These are phyloP conservation scores for Tupaia tana DNA, from an alignment of 2,113 vertebrate genomes.

Conservation along the genomic window DNA sequence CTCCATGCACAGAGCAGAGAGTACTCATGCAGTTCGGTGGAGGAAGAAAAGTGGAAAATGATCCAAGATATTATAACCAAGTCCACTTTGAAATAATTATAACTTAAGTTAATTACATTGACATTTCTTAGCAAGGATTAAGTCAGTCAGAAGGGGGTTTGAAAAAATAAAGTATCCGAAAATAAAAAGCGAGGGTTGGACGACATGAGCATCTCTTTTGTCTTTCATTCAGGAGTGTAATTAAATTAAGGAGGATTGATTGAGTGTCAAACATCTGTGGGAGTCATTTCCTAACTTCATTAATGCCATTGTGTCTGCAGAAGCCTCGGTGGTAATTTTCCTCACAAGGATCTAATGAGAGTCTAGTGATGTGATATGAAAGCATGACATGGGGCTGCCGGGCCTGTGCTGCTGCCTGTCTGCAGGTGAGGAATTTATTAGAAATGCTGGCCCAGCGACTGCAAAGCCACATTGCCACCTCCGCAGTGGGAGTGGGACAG, in stretches of 20 bases:
- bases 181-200: conserved; percentile 75
- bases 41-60: conserved; percentile 59
- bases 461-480: conserved; percentile 35
- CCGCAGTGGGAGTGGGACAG: background rate
- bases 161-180: conserved; percentile 18
- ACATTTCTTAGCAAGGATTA: conserved; percentile 78
- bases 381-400: background rate
- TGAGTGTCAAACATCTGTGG: conserved; percentile 83
- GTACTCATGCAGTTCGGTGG: background rate
- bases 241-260: conserved; percentile 85
- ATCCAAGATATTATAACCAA: conserved; percentile 68
- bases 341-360: conserved; percentile 76
- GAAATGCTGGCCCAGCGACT: conserved; percentile 39
- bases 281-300: conserved; percentile 84
- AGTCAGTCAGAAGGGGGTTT: conserved; percentile 65
- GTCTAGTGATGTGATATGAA: conserved; percentile 74
- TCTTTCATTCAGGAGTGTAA: conserved; percentile 80
- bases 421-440: conserved; percentile 31
- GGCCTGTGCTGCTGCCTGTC: background rate
- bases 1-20: conserved; percentile 4
- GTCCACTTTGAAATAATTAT: conserved; percentile 77
- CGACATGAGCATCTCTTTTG: conserved; percentile 75
- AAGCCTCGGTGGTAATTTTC: conserved; percentile 79
- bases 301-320: conserved; percentile 80
- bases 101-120: conserved; percentile 79